These are phyloP conservation scores for Microcebus griseorufus DNA, from an alignment of 2,113 vertebrate species.

Conservation along the genomic window DNA sequence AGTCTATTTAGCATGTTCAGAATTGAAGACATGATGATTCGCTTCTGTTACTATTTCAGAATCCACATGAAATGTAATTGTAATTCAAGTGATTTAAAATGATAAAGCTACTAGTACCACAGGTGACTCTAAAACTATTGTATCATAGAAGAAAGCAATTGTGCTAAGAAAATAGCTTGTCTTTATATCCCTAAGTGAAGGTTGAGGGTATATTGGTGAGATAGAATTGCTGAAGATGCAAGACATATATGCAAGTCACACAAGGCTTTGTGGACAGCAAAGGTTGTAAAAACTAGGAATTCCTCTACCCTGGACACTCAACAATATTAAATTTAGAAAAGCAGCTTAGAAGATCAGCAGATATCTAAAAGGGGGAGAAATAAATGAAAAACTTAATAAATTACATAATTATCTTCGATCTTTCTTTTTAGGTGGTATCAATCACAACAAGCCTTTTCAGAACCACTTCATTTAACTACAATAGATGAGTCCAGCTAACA, in stretches of 20 bases:
- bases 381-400: not conserved
- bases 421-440: not conserved
- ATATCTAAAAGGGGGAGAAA: not conserved
- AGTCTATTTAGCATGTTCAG: not conserved
- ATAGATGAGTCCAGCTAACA: not conserved
- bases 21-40: not conserved
- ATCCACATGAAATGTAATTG: not conserved
- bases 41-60: not conserved
- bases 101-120: not conserved
- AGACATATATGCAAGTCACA: not conserved
- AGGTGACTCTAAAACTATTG: not conserved
- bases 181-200: not conserved
- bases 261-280: not conserved
- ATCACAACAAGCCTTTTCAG: not conserved
- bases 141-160: not conserved
- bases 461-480: not conserved
- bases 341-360: not conserved
- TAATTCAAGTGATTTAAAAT: not conserved
- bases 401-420: not conserved
- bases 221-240: not conserved
- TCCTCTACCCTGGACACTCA: not conserved
- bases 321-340: not conserved
- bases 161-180: not conserved
- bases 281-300: slow-evolving; percentile 4
- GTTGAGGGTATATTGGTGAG: not conserved